Evolutionary conservation across 2,797 vertebrate species (phyloP), one percentile per base, ranked within the genome.

Genomic region (Pteropus rufus): DNA sequence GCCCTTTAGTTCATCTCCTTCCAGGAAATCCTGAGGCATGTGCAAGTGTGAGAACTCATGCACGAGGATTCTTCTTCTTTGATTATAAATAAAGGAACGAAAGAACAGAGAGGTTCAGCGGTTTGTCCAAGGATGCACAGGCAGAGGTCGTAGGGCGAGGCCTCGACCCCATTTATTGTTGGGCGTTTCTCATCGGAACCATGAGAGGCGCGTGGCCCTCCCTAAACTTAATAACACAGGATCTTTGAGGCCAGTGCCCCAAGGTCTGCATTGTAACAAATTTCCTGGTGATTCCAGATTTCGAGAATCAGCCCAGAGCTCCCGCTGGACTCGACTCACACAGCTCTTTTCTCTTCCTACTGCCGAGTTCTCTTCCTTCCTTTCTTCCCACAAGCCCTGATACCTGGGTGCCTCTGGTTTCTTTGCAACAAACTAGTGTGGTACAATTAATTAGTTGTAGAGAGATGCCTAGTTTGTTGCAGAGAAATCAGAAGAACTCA

Each of bases 301-400:
- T 34, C 29, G 29, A 16, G 36, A 49, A 41, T 34, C 31, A 41
- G 19, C 39, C 29, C 9, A 24, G 12, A 58, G 19, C 9, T 36
- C 62, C 64, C 2, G 0, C 0, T 41, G 41, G 34, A 44, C 64
- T 26, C 21, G 34, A 73, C 16, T 41, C 10, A 1, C n/a, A 3
- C 2, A 0, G 7, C 16, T 60, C 10, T 29, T 65, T n/a, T 52
- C 29, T 44, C 23, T 15, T 52, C 10, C 44, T 16, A 7, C n/a
- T 18, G 46, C 3, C 36, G 21, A 10, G 3, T 36, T 91, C 18
- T n/a, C 58, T 24, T 41, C 34, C 36, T 39, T 56, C 29, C 31
- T 23, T n/a, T 16, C 67, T 80, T 52, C 54, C 52, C 41, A 49
- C 16, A 3, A 1, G 2, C 14, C 21, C 7, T 41, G 14, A 49